Percentiles rank a stretch among this genome's conserved stretches.
phyloP scores from a whole-genome alignment of 1,140 invertebrate genomes.

The Spodoptera litura region DNA sequence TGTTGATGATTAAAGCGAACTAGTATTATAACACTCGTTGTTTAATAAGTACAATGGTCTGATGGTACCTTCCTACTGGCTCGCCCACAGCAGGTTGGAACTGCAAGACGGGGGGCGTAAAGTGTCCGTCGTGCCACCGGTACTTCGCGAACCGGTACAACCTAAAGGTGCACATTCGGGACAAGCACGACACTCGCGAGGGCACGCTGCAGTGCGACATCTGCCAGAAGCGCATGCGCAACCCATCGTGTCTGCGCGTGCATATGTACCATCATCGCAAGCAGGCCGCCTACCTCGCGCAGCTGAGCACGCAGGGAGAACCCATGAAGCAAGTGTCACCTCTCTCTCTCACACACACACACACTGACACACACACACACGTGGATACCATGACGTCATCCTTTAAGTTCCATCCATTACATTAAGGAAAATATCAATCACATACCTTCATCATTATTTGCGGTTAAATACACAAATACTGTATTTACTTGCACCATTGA shows the following conservation, averaged over 20 bases:
- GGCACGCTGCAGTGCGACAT: constrained; percentile 86
- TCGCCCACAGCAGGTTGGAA: constrained; percentile 70
- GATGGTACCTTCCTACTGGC: too few species aligned
- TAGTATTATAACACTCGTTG: too few species aligned
- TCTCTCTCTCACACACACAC: too few species aligned
- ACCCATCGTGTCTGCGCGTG: constrained; percentile 87
- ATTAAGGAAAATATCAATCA: too few species aligned
- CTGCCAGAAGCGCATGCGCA: constrained; percentile 87
- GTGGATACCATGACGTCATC: too few species aligned
- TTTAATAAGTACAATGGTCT: too few species aligned
- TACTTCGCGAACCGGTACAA: constrained; percentile 88
- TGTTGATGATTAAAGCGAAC: too few species aligned
- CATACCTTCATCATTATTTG: too few species aligned
- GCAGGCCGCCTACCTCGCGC: constrained; percentile 81
- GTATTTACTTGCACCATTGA: too few species aligned
- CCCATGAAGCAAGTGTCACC: constrained; percentile 70
- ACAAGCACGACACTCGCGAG: constrained; percentile 87
- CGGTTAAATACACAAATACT: too few species aligned
- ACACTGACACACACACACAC: too few species aligned
- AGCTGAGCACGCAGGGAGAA: constrained; percentile 72
- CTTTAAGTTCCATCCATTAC: too few species aligned
- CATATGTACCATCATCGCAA: constrained; percentile 88
- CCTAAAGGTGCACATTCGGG: constrained; percentile 87
- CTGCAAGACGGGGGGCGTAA: constrained; percentile 85
- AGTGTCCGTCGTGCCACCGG: constrained; percentile 87